Evolutionary conservation across 2,113 vertebrate species (phyloP), one percentile per base, ranked within the genome.

Genomic region (Oreochromis tanganicae): DNA sequence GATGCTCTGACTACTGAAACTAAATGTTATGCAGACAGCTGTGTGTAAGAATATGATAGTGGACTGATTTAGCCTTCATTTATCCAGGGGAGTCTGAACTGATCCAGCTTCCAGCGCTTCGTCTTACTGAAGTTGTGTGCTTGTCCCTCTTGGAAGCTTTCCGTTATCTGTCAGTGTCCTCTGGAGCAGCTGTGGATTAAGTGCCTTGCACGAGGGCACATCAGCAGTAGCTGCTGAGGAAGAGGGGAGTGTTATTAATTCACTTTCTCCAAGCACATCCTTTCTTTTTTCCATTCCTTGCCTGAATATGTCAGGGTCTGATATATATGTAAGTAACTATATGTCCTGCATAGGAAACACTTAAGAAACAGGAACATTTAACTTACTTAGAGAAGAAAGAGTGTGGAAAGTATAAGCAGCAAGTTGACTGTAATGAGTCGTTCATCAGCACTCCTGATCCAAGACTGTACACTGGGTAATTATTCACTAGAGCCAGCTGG

Each of bases 141-240:
- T 57, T 54, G 38, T 41, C 81, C 43, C 36, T 34, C 6, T 17
- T 19, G 32, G 32, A 82, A 38, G 38, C 57, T 88, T 66, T n/a
- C 38, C 1, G 10, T 36, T 85, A 46, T 85, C 86, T 80, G 34
- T 43, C 34, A 14, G 36, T 66, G 43, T 82, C 59, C 34, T 5
- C 13, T 41, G 71, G 48, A 87, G 59, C 36, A 61, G 8, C 36
- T 83, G 29, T 13, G 73, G 85, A 52, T 86, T 61, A 90, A 93
- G 91, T 93, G 93, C 91, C 93, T 93, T 90, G 87, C 87, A 87
- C 80, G 68, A 83, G 73, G 89, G 84, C 82, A 91, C 46, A 61
- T 88, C 19, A 36, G 46, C n/a, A 32, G 41, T 59, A 54, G 78
- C 6, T 34, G 46, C 10, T 79, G 46, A 79, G 32, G 14, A 68